These are phyloP conservation scores for Tetropium fuscum DNA, from an alignment of 2,888 invertebrate species.

Conservation along the genomic window DNA sequence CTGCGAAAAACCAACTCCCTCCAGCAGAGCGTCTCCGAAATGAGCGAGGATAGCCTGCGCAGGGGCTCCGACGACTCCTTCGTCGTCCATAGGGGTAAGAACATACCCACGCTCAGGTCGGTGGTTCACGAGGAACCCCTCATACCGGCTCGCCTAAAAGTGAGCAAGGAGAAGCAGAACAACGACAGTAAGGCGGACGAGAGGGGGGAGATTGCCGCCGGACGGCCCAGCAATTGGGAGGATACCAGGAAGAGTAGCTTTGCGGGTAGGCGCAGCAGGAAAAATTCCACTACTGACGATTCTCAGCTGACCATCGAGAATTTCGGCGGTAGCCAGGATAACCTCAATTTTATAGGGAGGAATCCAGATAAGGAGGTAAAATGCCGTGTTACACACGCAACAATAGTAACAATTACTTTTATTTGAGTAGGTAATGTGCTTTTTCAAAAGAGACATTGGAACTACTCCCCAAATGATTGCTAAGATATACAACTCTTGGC, in stretches of 20 bases:
- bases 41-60: constrained; percentile 64
- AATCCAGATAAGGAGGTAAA: constrained; percentile 85
- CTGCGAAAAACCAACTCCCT: constrained; percentile 63
- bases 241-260: constrained; percentile 78
- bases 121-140: constrained; percentile 71
- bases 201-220: constrained; percentile 78
- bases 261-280: constrained; percentile 85
- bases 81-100: constrained; percentile 84
- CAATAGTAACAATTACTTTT: too few relatives aligned
- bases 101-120: constrained; percentile 82
- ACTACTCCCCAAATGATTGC: too few relatives aligned
- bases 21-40: constrained; percentile 61
- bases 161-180: constrained; percentile 74
- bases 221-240: constrained; percentile 88
- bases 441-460: too few relatives aligned
- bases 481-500: too few relatives aligned
- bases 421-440: too few relatives aligned
- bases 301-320: constrained; percentile 93
- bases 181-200: constrained; percentile 77
- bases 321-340: constrained; percentile 93
- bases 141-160: constrained; percentile 64
- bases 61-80: constrained; percentile 77
- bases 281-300: constrained; percentile 88
- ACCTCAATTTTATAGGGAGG: constrained; percentile 85
- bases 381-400: too few relatives aligned